Conservation (phyloP, 2,888 invertebrate genomes). For the Pantelozetes paolii region DNA sequence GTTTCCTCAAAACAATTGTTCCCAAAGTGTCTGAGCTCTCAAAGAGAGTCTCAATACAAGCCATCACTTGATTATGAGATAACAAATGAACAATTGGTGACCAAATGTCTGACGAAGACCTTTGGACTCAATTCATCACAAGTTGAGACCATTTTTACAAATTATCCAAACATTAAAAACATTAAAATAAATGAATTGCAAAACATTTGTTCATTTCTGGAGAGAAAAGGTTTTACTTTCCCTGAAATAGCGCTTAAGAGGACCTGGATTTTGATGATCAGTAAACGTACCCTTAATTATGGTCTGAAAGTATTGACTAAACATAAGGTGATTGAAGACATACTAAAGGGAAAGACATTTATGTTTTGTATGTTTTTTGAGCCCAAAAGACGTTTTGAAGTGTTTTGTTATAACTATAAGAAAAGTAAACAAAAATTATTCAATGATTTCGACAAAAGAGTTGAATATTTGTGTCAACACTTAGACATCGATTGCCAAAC, state of each 20-base stretch:
- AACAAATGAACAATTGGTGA: not conserved
- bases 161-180: not conserved
- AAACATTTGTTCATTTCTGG: not conserved
- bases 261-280: not conserved
- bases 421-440: not conserved
- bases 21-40: not conserved
- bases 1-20: not conserved
- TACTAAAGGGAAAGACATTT: not conserved
- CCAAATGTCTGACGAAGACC: not conserved
- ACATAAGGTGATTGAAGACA: not conserved
- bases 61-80: not conserved
- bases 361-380: constrained; percentile 2
- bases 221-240: not conserved
- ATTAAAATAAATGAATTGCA: not conserved
- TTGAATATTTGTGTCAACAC: not conserved
- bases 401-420: not conserved
- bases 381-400: not conserved
- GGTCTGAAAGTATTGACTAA: not conserved
- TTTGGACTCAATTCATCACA: not conserved
- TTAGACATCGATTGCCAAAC: constrained; percentile 4
- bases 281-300: not conserved
- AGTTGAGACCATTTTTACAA: not conserved
- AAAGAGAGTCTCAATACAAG: not conserved
- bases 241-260: not conserved
- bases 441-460: not conserved